Base-by-base conservation (phyloP, 2,797 vertebrate species). In the Myotis vivesi region DNA sequence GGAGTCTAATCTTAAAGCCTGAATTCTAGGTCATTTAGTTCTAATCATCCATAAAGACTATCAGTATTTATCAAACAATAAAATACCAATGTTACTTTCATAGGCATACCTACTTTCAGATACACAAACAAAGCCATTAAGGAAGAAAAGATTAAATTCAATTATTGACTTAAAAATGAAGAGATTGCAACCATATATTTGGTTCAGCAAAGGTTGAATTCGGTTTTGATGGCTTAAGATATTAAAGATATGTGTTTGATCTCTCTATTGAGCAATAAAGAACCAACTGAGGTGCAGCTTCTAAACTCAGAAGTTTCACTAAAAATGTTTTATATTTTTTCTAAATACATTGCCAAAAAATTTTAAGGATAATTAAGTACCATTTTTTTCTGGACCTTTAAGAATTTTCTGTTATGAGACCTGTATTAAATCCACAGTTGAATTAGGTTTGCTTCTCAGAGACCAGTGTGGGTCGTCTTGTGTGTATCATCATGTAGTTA, bases 21-120 rank as follows among this genome's bases (percentile, higher is more conserved):
- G n/a, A 82, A 92, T 55, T 82, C 51, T 66, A 72, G 62, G 33
- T 83, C 86, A 68, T 94, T 86, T 88, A 30, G 28, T 88, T 92
- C 8, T 19, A 71, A 0, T 84, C n/a, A n/a, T 49, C 55, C 36
- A 72, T 17, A 81, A 15, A 38, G 15, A 57, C 36, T 76, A 8
- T 72, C 6, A 1, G 12, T n/a, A 7, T 55, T 85, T 77, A 57
- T 55, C 25, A 72, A 76, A 80, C 28, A 72, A 87, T 25, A 77
- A 20, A 69, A 87, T 81, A 36, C 13, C 53, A 73, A 44, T 64
- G 8, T 57, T 73, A 76, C 23, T 85, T 87, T 93, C 75, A 68
- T 62, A 80, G 72, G 49, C 51, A 86, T 5, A 8, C 5, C 30
- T 62, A 41, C 25, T 88, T 91, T 88, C 22, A 69, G 19, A 49